Evolutionary conservation across 1,140 invertebrate genomes (phyloP).

Genomic region (Camponotus floridanus): DNA sequence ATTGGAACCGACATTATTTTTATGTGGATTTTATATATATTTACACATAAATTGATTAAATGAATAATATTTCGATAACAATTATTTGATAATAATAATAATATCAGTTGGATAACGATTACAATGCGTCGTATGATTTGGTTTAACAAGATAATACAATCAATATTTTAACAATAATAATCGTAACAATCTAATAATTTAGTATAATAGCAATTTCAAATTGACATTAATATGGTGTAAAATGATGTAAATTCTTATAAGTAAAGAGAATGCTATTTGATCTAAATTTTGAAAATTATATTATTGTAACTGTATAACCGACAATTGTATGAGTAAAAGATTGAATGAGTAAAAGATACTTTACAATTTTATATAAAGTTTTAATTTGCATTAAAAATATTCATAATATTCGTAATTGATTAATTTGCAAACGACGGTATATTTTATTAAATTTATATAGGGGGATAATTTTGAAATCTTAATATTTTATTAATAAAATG

Average conservation of each 20-base stretch:
- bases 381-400: constrained; percentile 48
- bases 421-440: constrained; percentile 1
- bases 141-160: constrained; percentile 1
- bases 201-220: not conserved
- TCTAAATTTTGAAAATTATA: constrained; percentile 21
- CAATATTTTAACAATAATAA: constrained; percentile 20
- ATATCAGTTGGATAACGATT: too few species aligned
- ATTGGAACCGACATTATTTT: not conserved
- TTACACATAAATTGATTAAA: not conserved
- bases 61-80: not conserved
- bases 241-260: constrained; percentile 1
- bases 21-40: not conserved
- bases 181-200: not conserved
- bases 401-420: constrained; percentile 34
- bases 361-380: constrained; percentile 26
- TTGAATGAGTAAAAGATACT: constrained; percentile 28
- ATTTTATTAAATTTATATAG: constrained; percentile 39
- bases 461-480: constrained; percentile 38
- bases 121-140: not conserved
- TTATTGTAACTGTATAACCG: too few species aligned
- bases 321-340: not conserved
- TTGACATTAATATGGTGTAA: not conserved
- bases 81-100: too few species aligned
- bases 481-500: constrained; percentile 39
- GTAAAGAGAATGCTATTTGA: constrained; percentile 5